Evolutionary conservation across 2,113 vertebrate species (phyloP).

Genomic region (Atrichornis clamosus): DNA sequence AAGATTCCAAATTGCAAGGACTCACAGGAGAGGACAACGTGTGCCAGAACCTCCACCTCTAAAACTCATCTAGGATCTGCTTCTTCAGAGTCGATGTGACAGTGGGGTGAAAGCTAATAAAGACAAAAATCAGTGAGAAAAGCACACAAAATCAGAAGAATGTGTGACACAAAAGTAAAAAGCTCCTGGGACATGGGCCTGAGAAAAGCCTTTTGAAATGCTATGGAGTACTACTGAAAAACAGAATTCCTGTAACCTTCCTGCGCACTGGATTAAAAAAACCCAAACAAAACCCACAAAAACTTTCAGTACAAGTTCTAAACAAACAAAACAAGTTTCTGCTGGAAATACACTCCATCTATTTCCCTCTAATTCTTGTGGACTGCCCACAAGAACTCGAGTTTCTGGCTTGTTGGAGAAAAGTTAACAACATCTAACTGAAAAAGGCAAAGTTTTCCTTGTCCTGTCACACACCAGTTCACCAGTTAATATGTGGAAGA

Average conservation of each 20-base stretch:
- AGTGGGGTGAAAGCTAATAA: neutral
- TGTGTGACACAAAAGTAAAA: neutral
- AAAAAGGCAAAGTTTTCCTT: neutral
- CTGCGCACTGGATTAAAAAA: neutral
- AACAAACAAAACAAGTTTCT: neutral
- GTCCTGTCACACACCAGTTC: neutral
- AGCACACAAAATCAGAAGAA: neutral
- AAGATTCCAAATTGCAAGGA: neutral
- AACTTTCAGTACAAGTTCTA: neutral
- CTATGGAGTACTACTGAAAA: neutral
- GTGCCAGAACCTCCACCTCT: neutral
- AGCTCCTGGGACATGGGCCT: fast-evolving
- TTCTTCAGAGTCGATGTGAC: neutral
- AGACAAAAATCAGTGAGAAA: neutral
- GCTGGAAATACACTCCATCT: neutral
- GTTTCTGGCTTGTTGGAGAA: neutral
- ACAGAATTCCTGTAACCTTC: neutral
- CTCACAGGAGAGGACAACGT: neutral
- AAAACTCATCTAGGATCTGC: neutral
- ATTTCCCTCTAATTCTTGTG: neutral
- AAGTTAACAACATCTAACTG: neutral
- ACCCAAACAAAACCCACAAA: neutral
- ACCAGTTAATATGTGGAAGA: neutral
- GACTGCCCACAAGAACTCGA: neutral
- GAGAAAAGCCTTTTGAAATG: neutral